Base-by-base conservation (phyloP, 1,140 invertebrate species). In the Drosophila insularis region DNA sequence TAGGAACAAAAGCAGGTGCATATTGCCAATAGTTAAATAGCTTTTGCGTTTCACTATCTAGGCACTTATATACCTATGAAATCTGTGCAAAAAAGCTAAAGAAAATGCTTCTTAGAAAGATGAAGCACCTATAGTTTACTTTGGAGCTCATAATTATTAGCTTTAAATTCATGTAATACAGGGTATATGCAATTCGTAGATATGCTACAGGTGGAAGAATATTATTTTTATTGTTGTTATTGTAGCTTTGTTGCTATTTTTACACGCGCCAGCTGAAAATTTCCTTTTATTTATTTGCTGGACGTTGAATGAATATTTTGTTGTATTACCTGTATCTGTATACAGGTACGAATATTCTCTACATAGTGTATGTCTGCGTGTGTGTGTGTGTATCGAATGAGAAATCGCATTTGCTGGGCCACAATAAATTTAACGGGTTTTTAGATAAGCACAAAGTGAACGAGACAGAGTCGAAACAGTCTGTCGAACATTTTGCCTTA, bases 231-330 rank as follows among this genome's bases (percentile, higher is more conserved):
- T 21, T 54, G 54, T 55, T 78, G 43, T 43, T 70, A 74, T 71
- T 67, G 68, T 68, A 27, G 27, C 17, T 13, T 19, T 50, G 17
- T 50, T 50, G 17, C 17, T 50, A 17, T 50, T 50, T 68, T 70
- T 71, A 82, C 80, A 82, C 80, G 81, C 68, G 68, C 73, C 68
- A 78, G 46, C 55, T 39, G 56, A 60, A 80, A 78, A 68, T 66
- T 63, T 61, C 68, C 43, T 79, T 80, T 86, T 87, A 81, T 86
- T 86, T 87, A 87, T 86, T 79, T 75, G 81, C 81, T 74, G 81
- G 81, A 85, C 82, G 80, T 65, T 74, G 40, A 70, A 46, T 59
- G 74, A 65, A 74, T 74, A 63, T 65, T 74, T 74, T 71, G 71
- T 75, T 68, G 56, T 61, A 43, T 76, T 76, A 76, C 74, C 70